Percentiles rank a stretch among this genome's conserved stretches.
Conservation (phyloP, 2,797 vertebrate genomes). For the Streptopelia turtur region DNA sequence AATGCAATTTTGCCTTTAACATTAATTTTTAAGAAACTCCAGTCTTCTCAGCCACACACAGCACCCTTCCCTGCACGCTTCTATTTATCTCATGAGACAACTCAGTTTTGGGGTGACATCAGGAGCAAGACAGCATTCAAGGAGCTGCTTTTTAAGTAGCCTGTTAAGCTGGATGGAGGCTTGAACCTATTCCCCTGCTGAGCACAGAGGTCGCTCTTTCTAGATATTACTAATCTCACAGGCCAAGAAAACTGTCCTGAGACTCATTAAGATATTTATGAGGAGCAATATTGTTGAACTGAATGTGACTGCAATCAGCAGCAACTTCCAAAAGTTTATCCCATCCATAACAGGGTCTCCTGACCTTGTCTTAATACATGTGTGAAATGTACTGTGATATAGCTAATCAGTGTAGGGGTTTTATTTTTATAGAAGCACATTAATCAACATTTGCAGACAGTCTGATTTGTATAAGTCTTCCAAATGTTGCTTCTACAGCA, state of each 20-base stretch:
- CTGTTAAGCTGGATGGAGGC: neutral
- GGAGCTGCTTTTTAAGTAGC: constrained; percentile 13
- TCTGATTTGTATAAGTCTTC: neutral
- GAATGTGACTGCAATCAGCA: constrained; percentile 33
- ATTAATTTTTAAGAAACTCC: neutral
- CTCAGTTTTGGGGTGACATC: neutral
- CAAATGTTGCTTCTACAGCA: neutral
- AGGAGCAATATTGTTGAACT: constrained; percentile 32
- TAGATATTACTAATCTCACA: constrained; percentile 30
- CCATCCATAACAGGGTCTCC: neutral
- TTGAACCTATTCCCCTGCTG: neutral
- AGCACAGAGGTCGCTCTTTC: neutral
- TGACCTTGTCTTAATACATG: constrained; percentile 3
- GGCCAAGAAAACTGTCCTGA: constrained; percentile 6
- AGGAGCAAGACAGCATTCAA: neutral
- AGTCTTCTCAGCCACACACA: neutral
- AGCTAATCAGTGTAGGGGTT: neutral
- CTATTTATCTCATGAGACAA: neutral
- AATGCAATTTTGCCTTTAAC: neutral
- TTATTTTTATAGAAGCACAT: constrained; percentile 14
- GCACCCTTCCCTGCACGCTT: neutral
- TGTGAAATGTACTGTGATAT: neutral
- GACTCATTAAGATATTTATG: constrained; percentile 49
- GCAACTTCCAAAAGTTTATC: constrained; percentile 22
- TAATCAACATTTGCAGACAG: neutral